Conservation (phyloP, 1,140 invertebrate genomes). For the Macrobrachium rosenbergii region DNA sequence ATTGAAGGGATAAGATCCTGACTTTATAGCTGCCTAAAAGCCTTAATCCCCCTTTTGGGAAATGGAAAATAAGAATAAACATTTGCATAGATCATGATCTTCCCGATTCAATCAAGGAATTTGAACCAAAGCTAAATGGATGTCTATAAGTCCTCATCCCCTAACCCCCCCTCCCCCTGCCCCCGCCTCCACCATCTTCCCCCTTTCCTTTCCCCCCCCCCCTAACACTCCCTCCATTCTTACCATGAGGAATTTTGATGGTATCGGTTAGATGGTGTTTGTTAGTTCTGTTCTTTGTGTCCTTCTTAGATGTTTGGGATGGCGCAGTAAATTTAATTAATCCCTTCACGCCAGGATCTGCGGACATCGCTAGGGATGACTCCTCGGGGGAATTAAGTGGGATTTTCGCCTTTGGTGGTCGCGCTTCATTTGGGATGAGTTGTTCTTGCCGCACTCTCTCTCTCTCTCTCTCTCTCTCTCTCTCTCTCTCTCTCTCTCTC, state of each 20-base stretch:
- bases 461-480: background rate
- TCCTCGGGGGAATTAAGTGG: background rate
- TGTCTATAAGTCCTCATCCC: background rate
- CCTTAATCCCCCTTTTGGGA: too few species aligned
- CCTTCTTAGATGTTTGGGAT: conserved; percentile 49
- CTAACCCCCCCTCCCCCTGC: background rate
- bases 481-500: background rate
- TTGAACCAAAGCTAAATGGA: too few species aligned
- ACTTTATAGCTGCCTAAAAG: too few species aligned
- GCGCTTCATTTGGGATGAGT: background rate
- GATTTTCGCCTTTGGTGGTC: background rate
- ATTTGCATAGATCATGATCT: too few species aligned
- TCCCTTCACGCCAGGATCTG: conserved; percentile 51
- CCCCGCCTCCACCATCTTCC: background rate
- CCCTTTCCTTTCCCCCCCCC: background rate
- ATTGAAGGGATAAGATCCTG: too few species aligned
- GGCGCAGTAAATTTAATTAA: conserved; percentile 61
- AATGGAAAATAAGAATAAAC: too few species aligned
- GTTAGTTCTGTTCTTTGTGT: conserved; percentile 31
- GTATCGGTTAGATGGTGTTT: conserved; percentile 30
- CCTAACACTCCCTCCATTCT: background rate
- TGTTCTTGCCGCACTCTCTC: background rate
- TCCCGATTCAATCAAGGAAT: too few species aligned
- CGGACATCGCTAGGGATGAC: conserved; percentile 28
- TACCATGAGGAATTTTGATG: conserved; percentile 35